phyloP scores from a whole-genome alignment of 2,113 vertebrate genomes.

The Mesitornis unicolor region DNA sequence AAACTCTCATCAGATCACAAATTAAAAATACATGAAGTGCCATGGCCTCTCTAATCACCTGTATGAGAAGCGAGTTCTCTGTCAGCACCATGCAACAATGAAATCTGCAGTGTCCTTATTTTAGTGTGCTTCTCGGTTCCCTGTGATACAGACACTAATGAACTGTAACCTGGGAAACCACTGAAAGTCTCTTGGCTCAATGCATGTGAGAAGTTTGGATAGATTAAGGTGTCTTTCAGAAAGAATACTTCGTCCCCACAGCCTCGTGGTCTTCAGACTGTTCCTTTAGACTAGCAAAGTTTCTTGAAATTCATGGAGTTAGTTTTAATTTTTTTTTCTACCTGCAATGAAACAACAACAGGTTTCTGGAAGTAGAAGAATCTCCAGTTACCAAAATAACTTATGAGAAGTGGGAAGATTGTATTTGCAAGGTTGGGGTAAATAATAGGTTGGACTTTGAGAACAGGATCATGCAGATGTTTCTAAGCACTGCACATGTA shows the following conservation, averaged over 20 bases:
- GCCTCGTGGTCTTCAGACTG: background rate
- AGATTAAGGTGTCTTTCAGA: background rate
- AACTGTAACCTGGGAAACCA: conserved; percentile 51
- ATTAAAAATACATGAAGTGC: conserved; percentile 25
- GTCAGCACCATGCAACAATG: background rate
- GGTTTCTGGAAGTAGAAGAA: background rate
- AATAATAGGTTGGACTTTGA: background rate
- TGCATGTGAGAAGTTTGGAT: background rate
- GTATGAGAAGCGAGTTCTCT: background rate
- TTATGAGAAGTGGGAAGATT: background rate
- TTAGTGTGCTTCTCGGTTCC: background rate
- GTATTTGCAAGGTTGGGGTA: background rate
- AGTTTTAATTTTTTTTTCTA: background rate
- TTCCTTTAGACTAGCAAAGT: background rate
- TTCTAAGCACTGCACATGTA: background rate
- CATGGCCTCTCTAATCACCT: background rate
- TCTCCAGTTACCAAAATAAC: background rate
- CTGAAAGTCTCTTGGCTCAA: background rate
- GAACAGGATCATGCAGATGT: background rate
- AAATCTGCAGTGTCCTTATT: background rate
- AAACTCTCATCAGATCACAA: background rate
- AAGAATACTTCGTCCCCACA: background rate
- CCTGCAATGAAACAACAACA: background rate
- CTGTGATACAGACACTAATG: background rate
- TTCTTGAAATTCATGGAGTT: background rate